Evolutionary conservation across 2,888 invertebrate species (phyloP).

Genomic region (Caenorhabditis sulstoni): DNA sequence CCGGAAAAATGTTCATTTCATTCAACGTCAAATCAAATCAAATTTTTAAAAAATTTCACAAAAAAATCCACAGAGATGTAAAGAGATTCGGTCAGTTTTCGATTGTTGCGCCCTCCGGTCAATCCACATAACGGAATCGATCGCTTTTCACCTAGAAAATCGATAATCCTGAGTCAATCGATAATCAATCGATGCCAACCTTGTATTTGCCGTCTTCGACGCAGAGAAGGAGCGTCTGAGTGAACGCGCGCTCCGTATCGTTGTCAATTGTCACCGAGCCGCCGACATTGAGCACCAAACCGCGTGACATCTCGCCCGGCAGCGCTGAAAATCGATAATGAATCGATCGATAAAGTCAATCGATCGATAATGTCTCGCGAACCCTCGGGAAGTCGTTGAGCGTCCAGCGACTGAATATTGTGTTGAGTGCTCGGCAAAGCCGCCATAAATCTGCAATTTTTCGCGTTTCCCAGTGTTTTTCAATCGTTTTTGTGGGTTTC

Average conservation of each 20-base stretch:
- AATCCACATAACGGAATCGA: conserved; percentile 72
- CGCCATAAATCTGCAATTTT: conserved; percentile 85
- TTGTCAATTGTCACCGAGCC: conserved; percentile 56
- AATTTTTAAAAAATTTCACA: neutral
- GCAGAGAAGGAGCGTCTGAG: conserved; percentile 62
- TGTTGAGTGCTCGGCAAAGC: conserved; percentile 90
- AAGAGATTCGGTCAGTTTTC: neutral
- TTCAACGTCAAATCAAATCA: too few species aligned
- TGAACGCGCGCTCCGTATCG: conserved; percentile 52
- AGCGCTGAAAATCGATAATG: conserved; percentile 40
- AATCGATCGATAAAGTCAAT: too few species aligned
- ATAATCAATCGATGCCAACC: conserved; percentile 33
- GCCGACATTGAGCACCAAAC: conserved; percentile 48
- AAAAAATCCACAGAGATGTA: conserved; percentile 8
- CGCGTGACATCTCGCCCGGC: conserved; percentile 28
- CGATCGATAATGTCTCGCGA: too few species aligned
- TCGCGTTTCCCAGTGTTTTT: neutral
- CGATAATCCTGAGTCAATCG: neutral
- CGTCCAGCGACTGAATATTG: conserved; percentile 88
- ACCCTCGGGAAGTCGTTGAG: conserved; percentile 84
- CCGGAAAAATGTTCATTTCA: neutral
- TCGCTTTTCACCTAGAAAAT: conserved; percentile 67
- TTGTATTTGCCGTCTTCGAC: conserved; percentile 66
- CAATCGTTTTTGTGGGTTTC: too few species aligned
- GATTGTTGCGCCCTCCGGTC: too few species aligned